Conservation (phyloP, 2,797 vertebrate genomes). For the Crax fasciolata region DNA sequence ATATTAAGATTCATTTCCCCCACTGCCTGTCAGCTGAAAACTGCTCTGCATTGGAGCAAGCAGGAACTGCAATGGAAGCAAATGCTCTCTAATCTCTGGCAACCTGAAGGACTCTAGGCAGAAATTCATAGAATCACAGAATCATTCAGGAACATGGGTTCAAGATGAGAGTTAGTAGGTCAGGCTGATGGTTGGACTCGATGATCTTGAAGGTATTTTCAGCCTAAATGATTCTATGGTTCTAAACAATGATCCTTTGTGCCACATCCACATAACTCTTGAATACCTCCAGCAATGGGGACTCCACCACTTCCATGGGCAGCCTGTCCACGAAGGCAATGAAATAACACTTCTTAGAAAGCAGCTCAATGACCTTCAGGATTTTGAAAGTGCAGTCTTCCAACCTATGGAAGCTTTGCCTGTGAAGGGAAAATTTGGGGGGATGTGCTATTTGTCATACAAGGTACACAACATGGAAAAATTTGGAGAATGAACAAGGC, state of each 20-base stretch:
- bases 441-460: not conserved
- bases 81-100: not conserved
- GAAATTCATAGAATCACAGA: not conserved
- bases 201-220: not conserved
- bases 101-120: accelerated
- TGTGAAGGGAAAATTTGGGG: not conserved
- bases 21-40: not conserved
- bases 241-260: not conserved
- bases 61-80: not conserved
- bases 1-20: not conserved
- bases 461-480: not conserved
- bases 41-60: accelerated
- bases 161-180: not conserved
- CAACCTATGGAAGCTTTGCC: not conserved
- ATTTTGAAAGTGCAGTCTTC: not conserved
- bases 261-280: not conserved
- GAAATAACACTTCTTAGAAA: not conserved
- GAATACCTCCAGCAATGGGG: not conserved
- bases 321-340: not conserved
- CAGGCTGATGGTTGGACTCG: not conserved
- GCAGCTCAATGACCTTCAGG: not conserved
- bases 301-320: not conserved
- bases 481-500: not conserved
- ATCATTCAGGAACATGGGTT: not conserved
- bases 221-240: not conserved